Base-by-base conservation (phyloP, 2,113 vertebrate species). In the Perognathus longimembris region DNA sequence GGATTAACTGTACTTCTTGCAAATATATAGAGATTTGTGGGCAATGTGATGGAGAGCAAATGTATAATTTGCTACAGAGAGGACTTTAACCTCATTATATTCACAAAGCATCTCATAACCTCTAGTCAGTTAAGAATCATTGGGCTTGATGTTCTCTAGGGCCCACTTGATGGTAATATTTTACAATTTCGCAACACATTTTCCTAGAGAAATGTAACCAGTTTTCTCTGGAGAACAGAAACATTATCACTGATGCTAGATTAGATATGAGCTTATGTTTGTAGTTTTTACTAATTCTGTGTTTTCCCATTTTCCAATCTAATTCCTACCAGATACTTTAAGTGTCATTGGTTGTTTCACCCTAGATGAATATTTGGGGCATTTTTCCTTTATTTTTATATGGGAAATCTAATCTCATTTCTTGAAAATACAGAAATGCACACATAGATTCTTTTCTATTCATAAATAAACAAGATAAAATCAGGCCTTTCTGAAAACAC, bases 401-500 rank as follows among this genome's bases (percentile, higher is more conserved):
- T 74, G 54, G 45, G 75, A 80, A 91, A 85, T 6, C 50, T 86
- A 88, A 90, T 67, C 57, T 80, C 8, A 71, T 90, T 83, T 83
- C 45, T 85, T 69, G 69, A 15, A 81, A 14, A 84, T 12, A 69
- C 1, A 88, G 17, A 96, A 88, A 92, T n/a, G 69, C 30, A 22
- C 50, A 54, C 50, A 17, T 54, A 18, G 12, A 54, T 54, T 54
- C 50, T 54, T 54, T 54, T 15, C 14, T 54, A 45, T 54, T 54
- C 50, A 54, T 18, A 54, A 54, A 54, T 54, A 54, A 54, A 54
- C 78, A 81, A 64, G 20, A 67, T 34, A 94, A 40, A 67, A 84
- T 17, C 45, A 89, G 61, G 7, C 45, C 59, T 40, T 84, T 88
- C 42, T 79, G 26, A 70, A 50, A 95, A 84, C 34, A 63, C 64